Conservation (phyloP, 2,113 vertebrate species). For the Rhinopomastus cyanomelas region DNA sequence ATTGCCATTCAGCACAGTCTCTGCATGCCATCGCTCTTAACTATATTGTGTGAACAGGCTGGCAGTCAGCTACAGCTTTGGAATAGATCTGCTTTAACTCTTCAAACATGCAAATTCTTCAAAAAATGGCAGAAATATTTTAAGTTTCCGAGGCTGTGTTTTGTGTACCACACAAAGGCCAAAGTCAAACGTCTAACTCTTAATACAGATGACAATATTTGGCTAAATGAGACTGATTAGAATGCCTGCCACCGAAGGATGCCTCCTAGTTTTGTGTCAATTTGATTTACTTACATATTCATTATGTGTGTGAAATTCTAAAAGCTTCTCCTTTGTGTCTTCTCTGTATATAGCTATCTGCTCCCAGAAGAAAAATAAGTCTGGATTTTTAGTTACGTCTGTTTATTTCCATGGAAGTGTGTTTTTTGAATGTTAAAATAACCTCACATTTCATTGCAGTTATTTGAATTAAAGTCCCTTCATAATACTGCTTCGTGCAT, state of each 20-base stretch:
- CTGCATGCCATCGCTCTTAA: not conserved
- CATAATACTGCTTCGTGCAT: not conserved
- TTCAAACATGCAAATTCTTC: not conserved
- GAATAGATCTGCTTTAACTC: not conserved
- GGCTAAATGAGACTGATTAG: not conserved
- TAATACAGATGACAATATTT: not conserved
- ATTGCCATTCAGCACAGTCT: not conserved
- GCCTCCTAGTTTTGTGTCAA: not conserved
- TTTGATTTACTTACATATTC: not conserved
- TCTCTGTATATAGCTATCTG: not conserved
- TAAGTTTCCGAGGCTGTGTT: rapidly evolving
- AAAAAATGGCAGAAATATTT: not conserved
- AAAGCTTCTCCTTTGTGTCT: not conserved
- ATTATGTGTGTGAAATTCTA: not conserved
- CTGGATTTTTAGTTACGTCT: not conserved
- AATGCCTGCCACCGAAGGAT: not conserved
- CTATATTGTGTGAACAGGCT: not conserved
- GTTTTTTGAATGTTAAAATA: not conserved
- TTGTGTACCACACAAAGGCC: not conserved
- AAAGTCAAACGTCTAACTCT: not conserved
- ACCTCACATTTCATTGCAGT: not conserved
- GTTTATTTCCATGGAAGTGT: not conserved
- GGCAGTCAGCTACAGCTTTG: not conserved
- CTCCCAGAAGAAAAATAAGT: not conserved
- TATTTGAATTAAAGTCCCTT: not conserved